Conservation (phyloP, 2,797 vertebrate species). For the Onychomys arenicola region DNA sequence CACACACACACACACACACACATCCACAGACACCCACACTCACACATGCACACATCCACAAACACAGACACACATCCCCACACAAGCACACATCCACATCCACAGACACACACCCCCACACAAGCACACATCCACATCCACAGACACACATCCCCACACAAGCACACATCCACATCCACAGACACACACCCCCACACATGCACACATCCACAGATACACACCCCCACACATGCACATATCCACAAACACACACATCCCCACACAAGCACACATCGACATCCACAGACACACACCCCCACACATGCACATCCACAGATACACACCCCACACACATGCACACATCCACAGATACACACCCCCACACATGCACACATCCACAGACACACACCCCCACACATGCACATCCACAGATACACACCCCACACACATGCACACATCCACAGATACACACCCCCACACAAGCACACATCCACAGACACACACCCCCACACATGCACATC, state of each 20-base stretch:
- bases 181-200: no score
- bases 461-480: no score
- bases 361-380: background rate
- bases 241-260: background rate
- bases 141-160: no score
- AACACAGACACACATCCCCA: background rate
- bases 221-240: no score
- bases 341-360: background rate
- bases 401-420: background rate
- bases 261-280: no score
- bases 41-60: no score
- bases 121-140: no score
- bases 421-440: background rate
- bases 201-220: background rate
- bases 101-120: no score
- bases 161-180: background rate
- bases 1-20: no score
- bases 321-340: no score
- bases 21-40: background rate
- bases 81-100: rapidly evolving
- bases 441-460: background rate
- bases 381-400: background rate
- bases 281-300: background rate
- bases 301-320: background rate
- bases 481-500: no score